Conservation (phyloP, 1,140 invertebrate species). For the Pantala flavescens region DNA sequence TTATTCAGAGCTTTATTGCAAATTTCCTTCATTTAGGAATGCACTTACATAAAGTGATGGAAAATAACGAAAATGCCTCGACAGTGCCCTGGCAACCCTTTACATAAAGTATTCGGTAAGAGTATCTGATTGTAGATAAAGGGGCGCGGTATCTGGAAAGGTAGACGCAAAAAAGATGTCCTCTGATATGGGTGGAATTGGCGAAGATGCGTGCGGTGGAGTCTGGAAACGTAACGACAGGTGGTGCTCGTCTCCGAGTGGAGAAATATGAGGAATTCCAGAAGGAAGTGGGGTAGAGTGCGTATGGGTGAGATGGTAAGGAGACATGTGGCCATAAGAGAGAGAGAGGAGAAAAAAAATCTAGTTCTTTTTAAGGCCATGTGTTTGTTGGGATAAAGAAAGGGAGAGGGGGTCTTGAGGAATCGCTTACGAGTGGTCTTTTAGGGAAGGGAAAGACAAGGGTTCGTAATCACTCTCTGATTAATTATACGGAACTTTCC, state of each 20-base stretch:
- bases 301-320: not conserved
- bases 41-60: no score
- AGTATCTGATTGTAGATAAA: not conserved
- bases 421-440: not conserved
- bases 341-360: not conserved
- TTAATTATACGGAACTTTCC: not conserved
- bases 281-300: not conserved
- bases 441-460: not conserved
- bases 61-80: no score
- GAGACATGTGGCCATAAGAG: not conserved
- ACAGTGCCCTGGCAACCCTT: no score
- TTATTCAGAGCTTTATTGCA: no score
- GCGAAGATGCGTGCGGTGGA: not conserved
- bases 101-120: no score
- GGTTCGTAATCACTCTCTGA: not conserved
- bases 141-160: not conserved
- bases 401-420: not conserved
- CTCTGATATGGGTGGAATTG: not conserved
- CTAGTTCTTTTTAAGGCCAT: not conserved
- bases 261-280: not conserved
- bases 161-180: not conserved
- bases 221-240: not conserved
- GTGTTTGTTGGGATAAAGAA: not conserved
- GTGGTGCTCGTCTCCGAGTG: not conserved
- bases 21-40: no score